Evolutionary conservation across 2,797 vertebrate species (phyloP).

Genomic region (Eidolon dupreanum): DNA sequence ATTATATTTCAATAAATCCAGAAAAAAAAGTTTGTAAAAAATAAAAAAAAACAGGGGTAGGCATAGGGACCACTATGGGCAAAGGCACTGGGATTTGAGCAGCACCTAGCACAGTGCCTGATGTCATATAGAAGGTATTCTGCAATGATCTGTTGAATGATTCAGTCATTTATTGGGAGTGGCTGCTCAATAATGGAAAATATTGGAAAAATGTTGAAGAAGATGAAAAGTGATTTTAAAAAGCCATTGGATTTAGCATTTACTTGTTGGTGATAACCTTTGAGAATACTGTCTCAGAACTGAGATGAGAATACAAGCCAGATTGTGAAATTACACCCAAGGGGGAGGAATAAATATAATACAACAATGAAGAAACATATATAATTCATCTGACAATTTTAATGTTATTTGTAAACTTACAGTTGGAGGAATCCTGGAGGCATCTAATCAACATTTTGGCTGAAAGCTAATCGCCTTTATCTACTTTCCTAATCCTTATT

Average conservation of each 20-base stretch:
- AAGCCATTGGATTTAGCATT: not conserved
- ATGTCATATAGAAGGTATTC: not conserved
- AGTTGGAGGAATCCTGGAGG: not conserved
- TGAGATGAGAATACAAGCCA: not conserved
- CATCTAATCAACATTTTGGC: constrained; percentile 17
- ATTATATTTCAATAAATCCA: too few species aligned
- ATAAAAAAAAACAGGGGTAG: not conserved
- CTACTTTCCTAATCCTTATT: not conserved
- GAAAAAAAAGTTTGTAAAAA: not conserved
- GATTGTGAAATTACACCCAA: not conserved
- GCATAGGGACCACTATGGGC: not conserved
- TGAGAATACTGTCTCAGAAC: not conserved
- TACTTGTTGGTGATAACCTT: not conserved
- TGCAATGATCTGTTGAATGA: not conserved
- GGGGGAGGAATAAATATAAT: not conserved
- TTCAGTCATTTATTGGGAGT: not conserved
- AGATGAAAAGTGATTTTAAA: not conserved
- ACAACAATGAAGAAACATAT: not conserved
- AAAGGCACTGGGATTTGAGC: not conserved
- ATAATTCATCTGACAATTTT: not conserved
- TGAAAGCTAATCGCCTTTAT: not conserved
- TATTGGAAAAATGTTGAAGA: not conserved
- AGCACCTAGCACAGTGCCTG: not conserved
- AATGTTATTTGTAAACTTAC: not conserved
- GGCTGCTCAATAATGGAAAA: not conserved